Evolutionary conservation across 2,797 vertebrate species (phyloP).

Genomic region (Otus scops): DNA sequence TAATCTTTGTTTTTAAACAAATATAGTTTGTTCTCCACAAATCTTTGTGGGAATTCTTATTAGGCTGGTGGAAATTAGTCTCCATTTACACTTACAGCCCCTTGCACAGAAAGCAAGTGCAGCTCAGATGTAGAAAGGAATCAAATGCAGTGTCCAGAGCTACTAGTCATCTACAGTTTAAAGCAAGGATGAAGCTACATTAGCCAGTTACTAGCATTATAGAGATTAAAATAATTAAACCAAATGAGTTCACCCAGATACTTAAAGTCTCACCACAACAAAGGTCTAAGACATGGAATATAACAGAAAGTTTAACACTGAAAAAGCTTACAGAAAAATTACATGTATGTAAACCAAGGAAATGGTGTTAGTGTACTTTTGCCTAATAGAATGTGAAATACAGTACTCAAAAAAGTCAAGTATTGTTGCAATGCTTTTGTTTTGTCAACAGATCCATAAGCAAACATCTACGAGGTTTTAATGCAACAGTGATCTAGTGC

Average conservation of each 20-base stretch:
- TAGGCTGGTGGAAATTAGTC: neutral
- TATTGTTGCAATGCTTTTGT: neutral
- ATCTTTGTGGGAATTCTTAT: neutral
- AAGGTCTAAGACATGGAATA: neutral
- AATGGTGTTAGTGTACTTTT: neutral
- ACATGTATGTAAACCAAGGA: neutral
- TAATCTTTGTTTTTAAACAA: neutral
- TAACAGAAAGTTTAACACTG: neutral
- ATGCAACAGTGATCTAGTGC: neutral
- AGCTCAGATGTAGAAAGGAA: neutral
- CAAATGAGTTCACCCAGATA: neutral
- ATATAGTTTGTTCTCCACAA: neutral
- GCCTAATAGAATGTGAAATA: neutral
- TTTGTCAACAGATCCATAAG: neutral
- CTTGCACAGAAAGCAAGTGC: neutral
- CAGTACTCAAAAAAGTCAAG: neutral
- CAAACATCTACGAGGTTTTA: neutral
- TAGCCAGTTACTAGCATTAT: neutral
- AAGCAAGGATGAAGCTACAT: neutral
- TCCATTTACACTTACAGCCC: neutral
- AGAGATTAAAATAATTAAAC: neutral
- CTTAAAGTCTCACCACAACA: neutral
- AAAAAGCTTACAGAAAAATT: neutral
- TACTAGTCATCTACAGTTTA: neutral
- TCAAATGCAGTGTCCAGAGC: neutral